Evolutionary conservation across 2,888 invertebrate species (phyloP).

Genomic region (Pheosia tremula): DNA sequence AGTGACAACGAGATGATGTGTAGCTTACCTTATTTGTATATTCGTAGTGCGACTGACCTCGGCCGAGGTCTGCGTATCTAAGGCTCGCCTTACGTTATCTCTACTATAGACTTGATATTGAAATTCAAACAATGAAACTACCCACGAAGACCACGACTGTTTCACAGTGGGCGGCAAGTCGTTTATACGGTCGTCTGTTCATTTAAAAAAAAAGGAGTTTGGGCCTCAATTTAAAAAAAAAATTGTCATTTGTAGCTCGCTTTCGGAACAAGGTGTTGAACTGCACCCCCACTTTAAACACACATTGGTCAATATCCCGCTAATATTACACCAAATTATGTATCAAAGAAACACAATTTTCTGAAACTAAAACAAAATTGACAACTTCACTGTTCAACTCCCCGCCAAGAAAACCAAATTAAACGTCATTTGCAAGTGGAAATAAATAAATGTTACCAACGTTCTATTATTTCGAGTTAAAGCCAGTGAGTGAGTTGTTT

Average conservation of each 20-base stretch:
- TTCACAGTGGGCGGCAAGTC: constrained; percentile 38
- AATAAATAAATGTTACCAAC: constrained; percentile 29
- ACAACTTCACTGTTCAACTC: too few relatives aligned
- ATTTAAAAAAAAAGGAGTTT: too few relatives aligned
- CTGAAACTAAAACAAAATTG: too few relatives aligned
- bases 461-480: constrained; percentile 34
- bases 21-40: constrained; percentile 16
- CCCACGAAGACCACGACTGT: constrained; percentile 41
- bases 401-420: too few relatives aligned
- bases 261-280: too few relatives aligned
- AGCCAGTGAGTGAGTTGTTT: constrained; percentile 18
- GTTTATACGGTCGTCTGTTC: too few relatives aligned
- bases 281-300: too few relatives aligned
- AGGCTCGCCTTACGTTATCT: constrained; percentile 31
- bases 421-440: constrained; percentile 7
- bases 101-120: constrained; percentile 44
- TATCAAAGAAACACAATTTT: too few relatives aligned
- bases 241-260: too few relatives aligned
- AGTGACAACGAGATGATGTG: constrained; percentile 6
- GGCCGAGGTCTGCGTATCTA: constrained; percentile 23
- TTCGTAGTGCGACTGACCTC: constrained; percentile 30
- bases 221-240: too few relatives aligned
- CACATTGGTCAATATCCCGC: too few relatives aligned
- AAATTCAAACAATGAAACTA: constrained; percentile 55
- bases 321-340: too few relatives aligned